Conservation (phyloP, 2,888 invertebrate species). For the Nomada fucata region DNA sequence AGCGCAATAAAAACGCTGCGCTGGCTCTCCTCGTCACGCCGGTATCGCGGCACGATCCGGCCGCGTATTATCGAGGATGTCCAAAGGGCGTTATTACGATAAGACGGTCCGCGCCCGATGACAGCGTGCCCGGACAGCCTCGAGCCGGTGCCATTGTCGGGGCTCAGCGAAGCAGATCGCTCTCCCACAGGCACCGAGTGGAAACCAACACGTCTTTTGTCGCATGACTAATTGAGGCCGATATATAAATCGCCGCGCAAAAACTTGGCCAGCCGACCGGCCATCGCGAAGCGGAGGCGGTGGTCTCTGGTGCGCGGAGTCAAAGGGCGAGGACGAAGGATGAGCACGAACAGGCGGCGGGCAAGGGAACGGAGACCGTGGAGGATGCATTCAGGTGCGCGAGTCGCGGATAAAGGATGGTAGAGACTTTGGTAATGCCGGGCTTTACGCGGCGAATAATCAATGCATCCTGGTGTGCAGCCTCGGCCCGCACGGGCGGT, state of each 20-base stretch:
- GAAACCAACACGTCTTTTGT: conserved; percentile 77
- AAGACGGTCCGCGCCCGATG: conserved; percentile 58
- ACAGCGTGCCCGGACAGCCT: conserved; percentile 51
- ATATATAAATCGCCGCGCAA: conserved; percentile 76
- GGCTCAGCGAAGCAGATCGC: conserved; percentile 71
- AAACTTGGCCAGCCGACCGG: conserved; percentile 59
- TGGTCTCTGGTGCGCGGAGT: conserved; percentile 55
- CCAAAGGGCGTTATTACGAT: conserved; percentile 60
- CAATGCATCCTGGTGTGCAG: conserved; percentile 77
- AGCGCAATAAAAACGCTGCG: conserved; percentile 34
- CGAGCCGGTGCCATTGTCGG: conserved; percentile 66
- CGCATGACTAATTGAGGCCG: conserved; percentile 78
- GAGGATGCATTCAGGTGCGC: conserved; percentile 76
- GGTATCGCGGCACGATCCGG: conserved; percentile 32
- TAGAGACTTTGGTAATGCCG: conserved; percentile 76
- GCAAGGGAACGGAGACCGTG: conserved; percentile 20
- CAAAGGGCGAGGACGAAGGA: conserved; percentile 68
- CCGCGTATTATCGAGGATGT: conserved; percentile 63
- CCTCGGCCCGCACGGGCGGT: conserved; percentile 61
- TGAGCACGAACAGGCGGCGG: conserved; percentile 35
- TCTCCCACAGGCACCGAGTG: conserved; percentile 54
- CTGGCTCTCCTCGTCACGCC: conserved; percentile 37
- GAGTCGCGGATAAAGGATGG: conserved; percentile 73
- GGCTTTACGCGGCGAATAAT: conserved; percentile 78
- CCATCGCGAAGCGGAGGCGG: conserved; percentile 49